Evolutionary conservation across 1,140 invertebrate species (phyloP).

Genomic region (Globodera ellingtonae): DNA sequence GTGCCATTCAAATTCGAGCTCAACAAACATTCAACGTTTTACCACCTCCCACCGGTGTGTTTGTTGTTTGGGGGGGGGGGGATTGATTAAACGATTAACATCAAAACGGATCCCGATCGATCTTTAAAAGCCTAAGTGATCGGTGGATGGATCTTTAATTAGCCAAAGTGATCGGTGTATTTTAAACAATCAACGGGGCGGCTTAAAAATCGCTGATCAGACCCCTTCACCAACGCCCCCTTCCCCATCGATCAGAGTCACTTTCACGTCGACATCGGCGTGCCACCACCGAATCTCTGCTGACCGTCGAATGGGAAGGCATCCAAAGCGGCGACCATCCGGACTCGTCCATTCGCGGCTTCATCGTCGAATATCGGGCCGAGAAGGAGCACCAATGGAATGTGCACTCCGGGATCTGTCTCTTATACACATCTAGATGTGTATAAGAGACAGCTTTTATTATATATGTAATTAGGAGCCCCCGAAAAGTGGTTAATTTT

Average conservation of each 20-base stretch:
- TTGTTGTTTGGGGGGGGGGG: not conserved
- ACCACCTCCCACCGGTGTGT: not conserved
- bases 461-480: not conserved
- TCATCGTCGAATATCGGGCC: slow-evolving; percentile 64
- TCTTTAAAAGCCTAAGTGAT: no score
- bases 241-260: slow-evolving; percentile 9
- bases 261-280: slow-evolving; percentile 37
- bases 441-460: no score
- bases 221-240: not conserved
- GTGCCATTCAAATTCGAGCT: slow-evolving; percentile 4
- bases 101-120: no score
- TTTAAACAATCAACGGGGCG: not conserved
- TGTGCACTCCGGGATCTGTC: slow-evolving; percentile 62
- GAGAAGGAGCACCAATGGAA: slow-evolving; percentile 63
- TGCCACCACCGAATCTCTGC: slow-evolving; percentile 54
- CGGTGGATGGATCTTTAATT: no score
- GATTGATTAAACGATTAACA: slow-evolving; percentile 1
- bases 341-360: slow-evolving; percentile 60
- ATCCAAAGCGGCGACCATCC: slow-evolving; percentile 65
- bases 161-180: no score
- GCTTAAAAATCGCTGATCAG: not conserved
- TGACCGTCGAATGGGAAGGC: slow-evolving; percentile 65
- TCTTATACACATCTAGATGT: no score
- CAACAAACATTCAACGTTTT: not conserved
- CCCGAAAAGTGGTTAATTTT: not conserved